phyloP scores from a whole-genome alignment of 2,797 vertebrate species.

The Lepilemur ruficaudatus region DNA sequence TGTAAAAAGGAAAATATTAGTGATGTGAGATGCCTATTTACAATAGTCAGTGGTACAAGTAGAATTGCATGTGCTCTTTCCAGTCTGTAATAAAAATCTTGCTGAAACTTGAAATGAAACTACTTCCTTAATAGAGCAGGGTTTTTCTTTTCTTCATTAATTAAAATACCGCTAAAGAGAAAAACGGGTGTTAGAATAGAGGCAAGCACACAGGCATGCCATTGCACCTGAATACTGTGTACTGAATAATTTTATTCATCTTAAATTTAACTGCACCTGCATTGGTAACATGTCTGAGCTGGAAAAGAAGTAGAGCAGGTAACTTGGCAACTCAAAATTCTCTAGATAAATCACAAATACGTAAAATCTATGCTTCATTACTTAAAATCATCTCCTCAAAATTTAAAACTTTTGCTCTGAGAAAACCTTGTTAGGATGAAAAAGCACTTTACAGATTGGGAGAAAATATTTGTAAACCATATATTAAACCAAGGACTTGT shows the following conservation, averaged over 20 bases:
- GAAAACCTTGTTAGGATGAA: neutral
- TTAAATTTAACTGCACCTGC: neutral
- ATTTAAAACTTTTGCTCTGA: constrained; percentile 31
- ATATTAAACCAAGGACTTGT: neutral
- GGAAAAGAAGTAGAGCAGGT: neutral
- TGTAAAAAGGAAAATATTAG: neutral
- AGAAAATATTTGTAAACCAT: constrained; percentile 9
- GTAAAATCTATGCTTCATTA: neutral
- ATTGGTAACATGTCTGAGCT: neutral
- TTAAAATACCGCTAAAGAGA: neutral
- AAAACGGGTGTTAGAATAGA: neutral
- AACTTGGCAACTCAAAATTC: constrained; percentile 32
- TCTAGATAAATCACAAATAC: constrained; percentile 15
- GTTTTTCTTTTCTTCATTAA: constrained; percentile 28
- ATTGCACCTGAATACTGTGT: neutral
- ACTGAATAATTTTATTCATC: neutral
- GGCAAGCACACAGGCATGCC: neutral
- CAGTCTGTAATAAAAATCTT: constrained; percentile 5
- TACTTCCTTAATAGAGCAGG: neutral
- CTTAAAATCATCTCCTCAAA: constrained; percentile 43
- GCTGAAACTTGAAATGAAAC: constrained; percentile 23
- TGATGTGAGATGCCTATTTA: constrained; percentile 9
- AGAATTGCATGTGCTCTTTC: neutral
- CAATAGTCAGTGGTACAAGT: constrained; percentile 2
- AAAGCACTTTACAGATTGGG: neutral